A percentile compares a stretch with the other conserved stretches of the same genome.
Conservation (phyloP, 2,888 invertebrate genomes). For the Entomobrya multifasciata region DNA sequence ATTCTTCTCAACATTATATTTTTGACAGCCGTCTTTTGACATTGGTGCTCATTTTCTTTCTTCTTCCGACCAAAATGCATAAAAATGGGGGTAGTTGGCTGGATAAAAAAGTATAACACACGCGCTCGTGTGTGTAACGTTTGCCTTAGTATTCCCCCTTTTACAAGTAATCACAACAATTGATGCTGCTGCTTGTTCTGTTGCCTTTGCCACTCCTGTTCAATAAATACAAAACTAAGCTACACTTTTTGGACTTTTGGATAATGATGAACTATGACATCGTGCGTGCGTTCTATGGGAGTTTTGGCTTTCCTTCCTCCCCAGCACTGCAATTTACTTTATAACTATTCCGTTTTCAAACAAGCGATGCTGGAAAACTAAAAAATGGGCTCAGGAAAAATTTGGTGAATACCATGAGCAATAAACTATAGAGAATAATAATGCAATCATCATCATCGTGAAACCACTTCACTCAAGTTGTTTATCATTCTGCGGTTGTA, state of each 20-base stretch:
- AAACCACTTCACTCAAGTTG: conserved; percentile 58
- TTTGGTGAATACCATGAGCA: background rate
- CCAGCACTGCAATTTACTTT: conserved; percentile 24
- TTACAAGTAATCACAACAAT: conserved; percentile 29
- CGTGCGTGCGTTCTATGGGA: conserved; percentile 52
- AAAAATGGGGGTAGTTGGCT: conserved; percentile 2
- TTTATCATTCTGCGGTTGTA: conserved; percentile 69
- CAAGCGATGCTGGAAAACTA: background rate
- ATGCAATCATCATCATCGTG: conserved; percentile 20
- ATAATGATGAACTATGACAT: conserved; percentile 66
- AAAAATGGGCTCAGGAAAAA: conserved; percentile 31
- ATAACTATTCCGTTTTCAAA: conserved; percentile 23
- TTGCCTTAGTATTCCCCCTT: conserved; percentile 24
- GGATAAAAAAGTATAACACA: background rate
- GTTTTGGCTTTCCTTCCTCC: conserved; percentile 16
- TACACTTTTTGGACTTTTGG: background rate
- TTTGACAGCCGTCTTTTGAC: conserved; percentile 60
- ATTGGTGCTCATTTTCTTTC: conserved; percentile 21
- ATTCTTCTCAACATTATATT: conserved; percentile 18
- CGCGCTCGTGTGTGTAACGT: background rate
- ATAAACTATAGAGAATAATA: too few species aligned
- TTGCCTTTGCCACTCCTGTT: background rate
- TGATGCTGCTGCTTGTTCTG: background rate
- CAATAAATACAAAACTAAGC: conserved; percentile 3
- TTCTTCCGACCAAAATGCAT: background rate